Evolutionary conservation across 2,888 invertebrate species (phyloP).

Genomic region (Odontothrips loti): DNA sequence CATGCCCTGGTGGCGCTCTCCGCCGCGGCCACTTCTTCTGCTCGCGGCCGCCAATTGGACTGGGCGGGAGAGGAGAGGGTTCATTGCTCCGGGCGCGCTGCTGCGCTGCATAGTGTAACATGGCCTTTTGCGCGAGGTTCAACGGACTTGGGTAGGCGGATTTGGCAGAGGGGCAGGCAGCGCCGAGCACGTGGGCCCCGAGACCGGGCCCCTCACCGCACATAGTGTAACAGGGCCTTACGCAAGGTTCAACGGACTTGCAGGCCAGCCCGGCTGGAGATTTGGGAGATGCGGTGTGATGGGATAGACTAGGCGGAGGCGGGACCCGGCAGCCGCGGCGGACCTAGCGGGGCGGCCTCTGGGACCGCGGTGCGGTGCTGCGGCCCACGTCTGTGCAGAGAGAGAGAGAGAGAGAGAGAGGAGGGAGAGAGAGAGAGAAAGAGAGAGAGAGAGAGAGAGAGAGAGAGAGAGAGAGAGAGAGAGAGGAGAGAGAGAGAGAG

Average conservation of each 20-base stretch:
- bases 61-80: conserved; percentile 1
- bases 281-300: neutral
- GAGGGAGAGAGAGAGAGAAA: neutral
- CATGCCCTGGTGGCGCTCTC: too few relatives aligned
- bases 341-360: neutral
- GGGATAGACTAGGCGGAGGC: neutral
- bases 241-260: conserved; percentile 6
- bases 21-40: neutral
- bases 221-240: neutral
- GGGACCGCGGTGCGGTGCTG: too few relatives aligned
- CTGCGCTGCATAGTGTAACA: neutral
- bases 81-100: neutral
- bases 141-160: too few relatives aligned
- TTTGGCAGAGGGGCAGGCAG: neutral
- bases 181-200: neutral
- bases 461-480: neutral
- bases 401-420: neutral
- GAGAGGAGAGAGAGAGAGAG: neutral
- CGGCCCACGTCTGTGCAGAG: too few relatives aligned
- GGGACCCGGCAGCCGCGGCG: neutral
- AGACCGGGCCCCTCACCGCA: neutral
- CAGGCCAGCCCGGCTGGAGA: neutral
- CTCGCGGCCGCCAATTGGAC: neutral
- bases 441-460: too few relatives aligned
- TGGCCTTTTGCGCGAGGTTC: too few relatives aligned